Conservation (phyloP, 2,888 invertebrate species). For the Watsonalla binaria region DNA sequence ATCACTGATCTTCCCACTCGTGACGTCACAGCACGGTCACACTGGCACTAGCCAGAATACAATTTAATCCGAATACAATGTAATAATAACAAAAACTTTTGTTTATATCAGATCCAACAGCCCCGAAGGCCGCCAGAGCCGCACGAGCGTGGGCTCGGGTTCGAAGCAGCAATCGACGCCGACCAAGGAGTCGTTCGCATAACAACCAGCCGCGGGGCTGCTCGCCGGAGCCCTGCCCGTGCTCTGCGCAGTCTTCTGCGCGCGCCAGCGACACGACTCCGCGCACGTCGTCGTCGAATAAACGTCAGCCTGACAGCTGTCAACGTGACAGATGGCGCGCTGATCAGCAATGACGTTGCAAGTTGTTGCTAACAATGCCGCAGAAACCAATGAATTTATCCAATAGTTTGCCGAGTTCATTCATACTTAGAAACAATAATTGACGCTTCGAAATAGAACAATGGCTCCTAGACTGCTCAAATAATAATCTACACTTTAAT, state of each 20-base stretch:
- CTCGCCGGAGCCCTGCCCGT: constrained; percentile 58
- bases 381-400: constrained; percentile 13
- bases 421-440: constrained; percentile 15
- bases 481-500: constrained; percentile 5
- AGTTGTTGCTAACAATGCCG: background rate
- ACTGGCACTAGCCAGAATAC: too few species aligned
- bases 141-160: constrained; percentile 52
- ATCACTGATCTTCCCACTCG: too few species aligned
- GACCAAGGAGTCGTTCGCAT: constrained; percentile 66
- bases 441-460: constrained; percentile 31
- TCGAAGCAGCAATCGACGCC: constrained; percentile 62
- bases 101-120: constrained; percentile 51
- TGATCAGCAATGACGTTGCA: constrained; percentile 1
- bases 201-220: constrained; percentile 55
- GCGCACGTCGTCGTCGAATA: constrained; percentile 48
- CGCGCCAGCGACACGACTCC: constrained; percentile 47
- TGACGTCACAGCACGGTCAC: too few species aligned
- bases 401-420: constrained; percentile 3
- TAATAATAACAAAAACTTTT: too few species aligned
- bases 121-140: constrained; percentile 63
- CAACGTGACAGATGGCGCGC: constrained; percentile 10
- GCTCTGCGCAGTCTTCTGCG: constrained; percentile 65
- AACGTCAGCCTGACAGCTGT: constrained; percentile 10
- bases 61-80: too few species aligned
- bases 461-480: constrained; percentile 41